phyloP scores from a whole-genome alignment of 2,113 vertebrate species.

The Sylvietta virens region DNA sequence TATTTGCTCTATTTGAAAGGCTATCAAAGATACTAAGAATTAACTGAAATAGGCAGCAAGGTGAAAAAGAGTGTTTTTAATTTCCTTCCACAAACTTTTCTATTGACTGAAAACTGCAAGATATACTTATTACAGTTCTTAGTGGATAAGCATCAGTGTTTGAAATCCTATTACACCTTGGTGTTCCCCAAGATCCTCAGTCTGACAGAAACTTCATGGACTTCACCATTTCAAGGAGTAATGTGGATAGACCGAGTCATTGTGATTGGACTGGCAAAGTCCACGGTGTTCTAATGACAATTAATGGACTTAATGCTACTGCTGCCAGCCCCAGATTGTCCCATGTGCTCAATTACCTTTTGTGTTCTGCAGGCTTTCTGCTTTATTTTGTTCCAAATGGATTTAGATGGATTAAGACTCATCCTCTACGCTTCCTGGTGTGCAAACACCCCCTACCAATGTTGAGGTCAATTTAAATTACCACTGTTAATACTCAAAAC shows the following conservation, averaged over 20 bases:
- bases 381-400: not conserved
- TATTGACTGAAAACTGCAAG: not conserved
- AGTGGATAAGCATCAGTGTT: not conserved
- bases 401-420: not conserved
- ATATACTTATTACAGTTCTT: not conserved
- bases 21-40: not conserved
- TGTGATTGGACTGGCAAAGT: not conserved
- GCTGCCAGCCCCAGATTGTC: not conserved
- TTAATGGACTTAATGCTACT: not conserved
- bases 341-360: not conserved
- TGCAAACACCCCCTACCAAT: not conserved
- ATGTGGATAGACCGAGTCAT: not conserved
- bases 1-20: not conserved
- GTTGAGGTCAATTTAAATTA: not conserved
- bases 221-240: not conserved
- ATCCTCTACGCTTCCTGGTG: not conserved
- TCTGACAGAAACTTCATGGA: not conserved
- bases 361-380: not conserved
- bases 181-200: not conserved
- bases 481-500: not conserved
- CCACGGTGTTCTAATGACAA: not conserved
- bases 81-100: not conserved
- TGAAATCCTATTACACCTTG: not conserved
- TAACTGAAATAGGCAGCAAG: not conserved
- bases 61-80: not conserved